Conservation (phyloP, 1,140 invertebrate genomes). For the Himalopsyche phryganea region DNA sequence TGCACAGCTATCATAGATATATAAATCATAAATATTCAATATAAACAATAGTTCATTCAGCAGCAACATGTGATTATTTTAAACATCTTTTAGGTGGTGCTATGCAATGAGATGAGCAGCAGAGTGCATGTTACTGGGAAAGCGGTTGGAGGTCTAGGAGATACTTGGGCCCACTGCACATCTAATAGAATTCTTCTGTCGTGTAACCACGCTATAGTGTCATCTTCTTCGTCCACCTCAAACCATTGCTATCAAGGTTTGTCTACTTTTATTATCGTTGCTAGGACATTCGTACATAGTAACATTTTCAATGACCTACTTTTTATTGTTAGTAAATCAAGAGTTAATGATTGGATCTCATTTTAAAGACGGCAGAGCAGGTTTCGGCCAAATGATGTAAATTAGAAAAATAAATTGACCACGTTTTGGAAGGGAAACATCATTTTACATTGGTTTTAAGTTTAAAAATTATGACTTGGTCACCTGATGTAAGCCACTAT, state of each 20-base stretch:
- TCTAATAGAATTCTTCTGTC: conserved; percentile 41
- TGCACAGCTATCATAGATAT: neutral
- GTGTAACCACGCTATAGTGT: conserved; percentile 32
- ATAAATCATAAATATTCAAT: neutral
- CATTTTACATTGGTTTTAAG: too few species aligned
- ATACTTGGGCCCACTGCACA: conserved; percentile 49
- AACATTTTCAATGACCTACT: neutral
- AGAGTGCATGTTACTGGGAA: conserved; percentile 42
- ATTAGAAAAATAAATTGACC: too few species aligned
- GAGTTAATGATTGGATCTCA: too few species aligned
- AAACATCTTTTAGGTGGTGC: conserved; percentile 42
- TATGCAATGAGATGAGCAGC: conserved; percentile 56
- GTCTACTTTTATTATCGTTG: neutral
- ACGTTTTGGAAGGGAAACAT: too few species aligned
- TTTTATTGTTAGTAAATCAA: neutral
- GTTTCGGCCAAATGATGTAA: too few species aligned
- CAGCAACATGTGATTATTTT: neutral
- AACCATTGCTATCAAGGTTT: conserved; percentile 27
- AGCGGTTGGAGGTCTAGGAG: conserved; percentile 47
- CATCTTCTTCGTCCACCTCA: conserved; percentile 16
- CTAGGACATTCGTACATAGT: neutral
- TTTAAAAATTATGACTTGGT: too few species aligned
- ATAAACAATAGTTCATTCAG: neutral
- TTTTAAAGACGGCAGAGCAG: too few species aligned
- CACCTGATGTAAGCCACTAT: too few species aligned